Percentiles rank a stretch among this genome's conserved stretches.
Conservation (phyloP, 2,113 vertebrate species). For the Passer domesticus region DNA sequence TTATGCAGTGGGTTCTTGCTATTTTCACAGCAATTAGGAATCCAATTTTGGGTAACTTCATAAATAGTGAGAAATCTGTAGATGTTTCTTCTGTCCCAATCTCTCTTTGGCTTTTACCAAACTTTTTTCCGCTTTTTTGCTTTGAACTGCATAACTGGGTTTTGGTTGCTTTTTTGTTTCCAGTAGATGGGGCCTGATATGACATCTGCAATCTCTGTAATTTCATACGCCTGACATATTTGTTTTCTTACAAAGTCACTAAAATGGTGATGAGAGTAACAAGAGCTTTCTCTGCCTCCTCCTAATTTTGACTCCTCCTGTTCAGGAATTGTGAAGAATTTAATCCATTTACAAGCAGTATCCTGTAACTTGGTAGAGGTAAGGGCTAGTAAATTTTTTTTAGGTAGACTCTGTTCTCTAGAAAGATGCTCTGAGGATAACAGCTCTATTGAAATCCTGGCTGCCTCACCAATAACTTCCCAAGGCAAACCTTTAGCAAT, state of each 20-base stretch:
- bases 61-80: not conserved
- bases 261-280: not conserved
- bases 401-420: not conserved
- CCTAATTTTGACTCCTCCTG: not conserved
- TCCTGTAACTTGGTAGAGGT: not conserved
- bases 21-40: not conserved
- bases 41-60: not conserved
- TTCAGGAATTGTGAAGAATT: not conserved
- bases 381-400: not conserved
- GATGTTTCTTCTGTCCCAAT: not conserved
- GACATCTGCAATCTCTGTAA: not conserved
- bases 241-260: not conserved
- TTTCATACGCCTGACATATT: not conserved
- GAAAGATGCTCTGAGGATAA: not conserved
- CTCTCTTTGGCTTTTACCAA: not conserved
- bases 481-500: not conserved
- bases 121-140: not conserved
- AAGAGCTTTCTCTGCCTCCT: not conserved
- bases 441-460: not conserved
- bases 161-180: not conserved
- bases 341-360: not conserved
- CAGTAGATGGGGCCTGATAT: not conserved
- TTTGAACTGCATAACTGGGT: not conserved
- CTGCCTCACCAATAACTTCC: not conserved
- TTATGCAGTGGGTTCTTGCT: not conserved